Percentiles rank a stretch among this genome's conserved stretches.
These are phyloP conservation scores for Petrophora chlorosata DNA, from an alignment of 2,888 invertebrate genomes.

Conservation along the genomic window DNA sequence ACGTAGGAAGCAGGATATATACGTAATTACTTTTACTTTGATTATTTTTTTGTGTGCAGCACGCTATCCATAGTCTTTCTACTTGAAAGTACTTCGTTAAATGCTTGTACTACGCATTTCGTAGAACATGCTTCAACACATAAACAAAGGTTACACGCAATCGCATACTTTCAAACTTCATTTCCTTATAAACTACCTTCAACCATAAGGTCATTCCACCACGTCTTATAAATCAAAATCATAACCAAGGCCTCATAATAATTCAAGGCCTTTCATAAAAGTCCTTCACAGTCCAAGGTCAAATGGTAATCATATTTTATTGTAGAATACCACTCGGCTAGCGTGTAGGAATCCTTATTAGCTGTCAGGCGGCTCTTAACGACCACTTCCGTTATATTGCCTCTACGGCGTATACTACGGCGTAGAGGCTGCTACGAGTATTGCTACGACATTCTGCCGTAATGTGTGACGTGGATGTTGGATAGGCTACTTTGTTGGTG, in stretches of 20 bases:
- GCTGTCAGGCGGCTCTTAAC: slow-evolving; percentile 37
- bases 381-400: slow-evolving; percentile 46
- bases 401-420: slow-evolving; percentile 25
- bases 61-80: too few relatives aligned
- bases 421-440: slow-evolving; percentile 20
- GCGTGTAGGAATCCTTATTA: slow-evolving; percentile 51
- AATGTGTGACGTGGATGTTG: slow-evolving; percentile 28
- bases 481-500: slow-evolving; percentile 9
- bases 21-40: too few relatives aligned
- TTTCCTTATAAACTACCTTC: too few relatives aligned
- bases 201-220: slow-evolving; percentile 9
- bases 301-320: slow-evolving; percentile 39
- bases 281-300: slow-evolving; percentile 27
- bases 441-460: slow-evolving; percentile 32
- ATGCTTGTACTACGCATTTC: too few relatives aligned
- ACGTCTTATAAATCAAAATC: slow-evolving; percentile 12
- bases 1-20: too few relatives aligned
- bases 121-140: too few relatives aligned
- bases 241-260: too few relatives aligned
- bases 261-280: slow-evolving; percentile 13
- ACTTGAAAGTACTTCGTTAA: too few relatives aligned
- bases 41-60: too few relatives aligned
- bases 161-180: background rate
- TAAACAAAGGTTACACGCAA: background rate
- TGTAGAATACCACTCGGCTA: slow-evolving; percentile 29